Conservation (phyloP, 2,888 invertebrate genomes). For the Sipunculus nudus region DNA sequence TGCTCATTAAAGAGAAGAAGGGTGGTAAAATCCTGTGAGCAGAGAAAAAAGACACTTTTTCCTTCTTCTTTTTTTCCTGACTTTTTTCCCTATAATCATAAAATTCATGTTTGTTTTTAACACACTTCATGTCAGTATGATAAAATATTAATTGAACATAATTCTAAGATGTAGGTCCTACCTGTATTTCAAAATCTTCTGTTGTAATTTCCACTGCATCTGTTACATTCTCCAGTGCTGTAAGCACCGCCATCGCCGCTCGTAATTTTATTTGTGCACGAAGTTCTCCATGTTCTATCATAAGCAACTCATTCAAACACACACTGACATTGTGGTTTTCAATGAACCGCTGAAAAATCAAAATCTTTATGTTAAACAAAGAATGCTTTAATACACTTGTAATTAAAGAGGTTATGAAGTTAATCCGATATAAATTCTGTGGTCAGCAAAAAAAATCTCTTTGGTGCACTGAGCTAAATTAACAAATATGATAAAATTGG, state of each 20-base stretch:
- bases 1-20: too few species aligned
- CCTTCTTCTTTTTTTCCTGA: background rate
- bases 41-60: too few species aligned
- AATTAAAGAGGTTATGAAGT: too few species aligned
- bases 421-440: too few species aligned
- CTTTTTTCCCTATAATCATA: background rate
- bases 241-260: slow-evolving; percentile 82
- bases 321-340: slow-evolving; percentile 70
- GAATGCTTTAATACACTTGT: too few species aligned
- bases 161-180: slow-evolving; percentile 54
- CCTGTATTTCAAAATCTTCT: slow-evolving; percentile 83
- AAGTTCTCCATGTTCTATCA: slow-evolving; percentile 83
- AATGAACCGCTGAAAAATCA: slow-evolving; percentile 67
- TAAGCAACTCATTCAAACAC: slow-evolving; percentile 76
- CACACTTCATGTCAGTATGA: too few species aligned
- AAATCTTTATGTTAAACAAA: too few species aligned
- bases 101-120: background rate
- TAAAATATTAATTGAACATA: too few species aligned
- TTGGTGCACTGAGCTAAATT: too few species aligned
- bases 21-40: too few species aligned
- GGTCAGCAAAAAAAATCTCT: too few species aligned
- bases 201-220: slow-evolving; percentile 91
- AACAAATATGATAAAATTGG: too few species aligned
- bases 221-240: slow-evolving; percentile 85
- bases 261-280: slow-evolving; percentile 78